Evolutionary conservation across 2,888 invertebrate genomes (phyloP), one percentile per base, ranked within the genome.

Genomic region (Oithona nana): DNA sequence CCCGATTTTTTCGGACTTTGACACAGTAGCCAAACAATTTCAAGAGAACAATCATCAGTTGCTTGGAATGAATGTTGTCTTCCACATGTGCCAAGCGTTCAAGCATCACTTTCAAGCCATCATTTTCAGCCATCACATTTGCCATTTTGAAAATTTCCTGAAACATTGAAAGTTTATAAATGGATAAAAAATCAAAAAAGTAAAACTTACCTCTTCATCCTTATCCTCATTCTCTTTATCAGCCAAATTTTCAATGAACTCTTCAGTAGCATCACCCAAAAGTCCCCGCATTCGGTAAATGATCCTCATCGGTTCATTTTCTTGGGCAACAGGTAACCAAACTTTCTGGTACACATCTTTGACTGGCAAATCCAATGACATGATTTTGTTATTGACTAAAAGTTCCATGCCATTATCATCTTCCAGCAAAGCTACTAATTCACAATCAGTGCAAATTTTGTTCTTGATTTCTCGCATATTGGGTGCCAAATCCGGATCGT

Each of bases 341-440:
- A 80, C 74, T 24, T 58, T 63, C 28, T 51, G 28, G 24, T 58
- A 63, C 1, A 75, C 71, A 70, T 94, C 94, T 72, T 90, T 90
- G 16, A 97, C 97, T 0, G 92, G 88, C 68, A 98, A 77, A 74
- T 97, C 94, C 16, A 98, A 78, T 65, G 92, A 92, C 74, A 98
- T 95, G 67, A 98, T 98, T 77, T 95, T 95, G 73, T 95, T 95
- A 73, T 90, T 89, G 6, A 98, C 95, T 30, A 98, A 79, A 67
- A 97, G 77, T 72, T 95, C 95, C 94, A 97, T 97, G 62, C 95
- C 95, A 70, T 92, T 95, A 74, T 97, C 98, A 73, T 98, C 97
- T 71, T 98, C 97, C 0, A 97, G 75, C 28, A 98, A 75, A 0
- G 97, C 95, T n/a, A 98, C 92, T 64, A 98, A 77, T 72, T 98